These are phyloP conservation scores for Sarotherodon lohbergeri DNA, from an alignment of 2,113 vertebrate genomes.

Conservation along the genomic window DNA sequence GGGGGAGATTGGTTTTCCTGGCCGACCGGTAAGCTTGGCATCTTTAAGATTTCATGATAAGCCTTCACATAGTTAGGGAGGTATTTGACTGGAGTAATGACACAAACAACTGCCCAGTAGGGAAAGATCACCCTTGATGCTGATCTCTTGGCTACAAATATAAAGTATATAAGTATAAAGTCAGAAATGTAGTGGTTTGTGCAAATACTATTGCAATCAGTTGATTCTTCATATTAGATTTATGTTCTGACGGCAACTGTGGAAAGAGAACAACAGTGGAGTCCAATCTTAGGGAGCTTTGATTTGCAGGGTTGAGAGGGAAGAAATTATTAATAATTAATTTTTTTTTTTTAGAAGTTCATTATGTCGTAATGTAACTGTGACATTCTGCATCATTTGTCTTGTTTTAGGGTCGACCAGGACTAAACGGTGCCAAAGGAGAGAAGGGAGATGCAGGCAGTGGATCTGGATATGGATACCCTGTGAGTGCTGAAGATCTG, in stretches of 20 bases:
- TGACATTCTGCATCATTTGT: background rate
- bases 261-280: background rate
- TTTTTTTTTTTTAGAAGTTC: background rate
- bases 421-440: conserved; percentile 86
- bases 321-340: background rate
- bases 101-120: background rate
- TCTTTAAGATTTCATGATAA: background rate
- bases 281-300: background rate
- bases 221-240: background rate
- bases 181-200: background rate
- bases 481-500: conserved; percentile 68
- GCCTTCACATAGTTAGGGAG: background rate
- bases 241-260: background rate
- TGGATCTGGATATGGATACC: conserved; percentile 46
- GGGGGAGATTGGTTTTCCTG: conserved; percentile 93
- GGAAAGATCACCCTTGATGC: background rate
- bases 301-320: background rate
- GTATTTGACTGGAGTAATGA: background rate
- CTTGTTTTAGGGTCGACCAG: conserved; percentile 83
- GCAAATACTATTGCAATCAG: background rate
- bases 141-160: background rate
- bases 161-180: background rate
- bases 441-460: conserved; percentile 81
- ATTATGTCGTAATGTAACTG: background rate
- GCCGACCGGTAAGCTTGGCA: conserved; percentile 82